Base-by-base conservation (phyloP, 2,888 invertebrate genomes). In the Tryphoninae sp. region DNA sequence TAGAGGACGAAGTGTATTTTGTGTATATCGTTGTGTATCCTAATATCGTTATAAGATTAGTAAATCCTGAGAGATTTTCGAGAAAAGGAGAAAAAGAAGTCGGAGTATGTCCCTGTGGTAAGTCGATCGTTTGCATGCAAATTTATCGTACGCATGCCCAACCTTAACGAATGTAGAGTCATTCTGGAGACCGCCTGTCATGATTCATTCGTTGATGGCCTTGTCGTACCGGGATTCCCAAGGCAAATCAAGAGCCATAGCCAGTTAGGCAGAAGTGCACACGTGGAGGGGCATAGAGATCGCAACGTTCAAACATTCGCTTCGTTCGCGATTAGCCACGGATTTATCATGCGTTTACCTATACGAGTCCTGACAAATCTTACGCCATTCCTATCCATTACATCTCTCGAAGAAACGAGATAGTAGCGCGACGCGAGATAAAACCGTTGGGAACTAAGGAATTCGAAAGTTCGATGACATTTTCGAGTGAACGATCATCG, bases 161-260 rank as follows among this genome's bases (percentile, higher is more conserved):
- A 40, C 69, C 22, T 45, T 65, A 71, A 71, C 22, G 55, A 59
- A 75, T 75, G 51, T 51, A 65, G 69, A 49, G 55, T 71, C 51
- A 45, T 7, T 42, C 49, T 42, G 19, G 55, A 11, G 7, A 33
- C 33, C 13, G 23, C 68, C 33, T 61, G 40, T 51, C 13, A 75
- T 80, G 75, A 80, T 75, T 80, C 75, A 75, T 33, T n/a, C 75
- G 51, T 64, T 23, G 26, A 26, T 42, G 71, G 59, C 71, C 69
- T 80, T 53, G 80, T 59, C 16, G 51, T 75, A 16, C 42, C 71
- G 80, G 80, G 75, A 75, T 80, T 80, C 59, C 80, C 75, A 71
- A 59, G 42, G 64, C 71, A 49, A 40, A 75, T 80, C 19, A 40
- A 58, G 64, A 42, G 42, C 40, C 42, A 33, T 7, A 53, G 4